Evolutionary conservation across 2,797 vertebrate species (phyloP).

Genomic region (Gymnoscopelus braueri): DNA sequence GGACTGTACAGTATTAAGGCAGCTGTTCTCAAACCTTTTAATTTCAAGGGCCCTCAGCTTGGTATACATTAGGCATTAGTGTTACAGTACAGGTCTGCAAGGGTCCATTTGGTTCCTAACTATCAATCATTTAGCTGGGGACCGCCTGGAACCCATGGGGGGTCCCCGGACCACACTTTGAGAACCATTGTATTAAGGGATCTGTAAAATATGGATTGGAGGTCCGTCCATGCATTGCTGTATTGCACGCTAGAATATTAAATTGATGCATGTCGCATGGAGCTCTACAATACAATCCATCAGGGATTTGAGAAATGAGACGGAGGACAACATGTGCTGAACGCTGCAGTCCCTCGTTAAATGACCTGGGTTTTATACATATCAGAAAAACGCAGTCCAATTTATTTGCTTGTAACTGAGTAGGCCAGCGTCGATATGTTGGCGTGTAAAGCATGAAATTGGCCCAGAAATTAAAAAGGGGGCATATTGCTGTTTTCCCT

Average conservation of each 20-base stretch:
- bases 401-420: conserved; percentile 54
- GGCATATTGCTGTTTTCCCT: conserved; percentile 20
- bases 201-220: conserved; percentile 5
- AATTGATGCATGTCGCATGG: conserved; percentile 35
- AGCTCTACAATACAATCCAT: background rate
- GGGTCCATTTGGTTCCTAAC: too few relatives aligned
- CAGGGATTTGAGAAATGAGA: conserved; percentile 48
- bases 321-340: conserved; percentile 26
- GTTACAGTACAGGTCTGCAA: too few relatives aligned
- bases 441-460: conserved; percentile 62
- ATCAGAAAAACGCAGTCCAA: conserved; percentile 32
- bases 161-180: too few relatives aligned
- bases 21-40: too few relatives aligned
- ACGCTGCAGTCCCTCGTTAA: conserved; percentile 34
- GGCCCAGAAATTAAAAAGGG: conserved; percentile 64
- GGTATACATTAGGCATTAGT: too few relatives aligned
- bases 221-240: conserved; percentile 4
- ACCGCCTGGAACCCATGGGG: too few relatives aligned
- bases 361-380: conserved; percentile 46
- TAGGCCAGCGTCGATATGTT: conserved; percentile 35
- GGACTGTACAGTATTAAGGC: too few relatives aligned
- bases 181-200: too few relatives aligned
- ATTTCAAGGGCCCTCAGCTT: too few relatives aligned
- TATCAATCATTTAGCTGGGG: too few relatives aligned
- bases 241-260: conserved; percentile 28